Conservation (phyloP, 1,140 invertebrate genomes). For the Zaprionus gabonicus region DNA sequence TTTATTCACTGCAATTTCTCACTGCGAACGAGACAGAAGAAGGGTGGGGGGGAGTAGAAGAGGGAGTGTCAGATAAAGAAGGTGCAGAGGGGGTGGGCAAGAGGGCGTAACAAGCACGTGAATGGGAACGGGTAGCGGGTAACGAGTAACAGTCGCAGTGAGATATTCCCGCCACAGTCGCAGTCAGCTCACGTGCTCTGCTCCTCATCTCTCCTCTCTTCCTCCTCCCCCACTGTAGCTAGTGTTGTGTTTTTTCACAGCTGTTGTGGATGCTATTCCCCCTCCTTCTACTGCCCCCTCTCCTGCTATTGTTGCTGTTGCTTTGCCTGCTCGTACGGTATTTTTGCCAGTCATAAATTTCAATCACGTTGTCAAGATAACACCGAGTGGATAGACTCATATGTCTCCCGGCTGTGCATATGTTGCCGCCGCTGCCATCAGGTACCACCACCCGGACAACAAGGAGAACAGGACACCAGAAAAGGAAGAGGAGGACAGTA, state of each 20-base stretch:
- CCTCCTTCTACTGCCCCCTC: not conserved
- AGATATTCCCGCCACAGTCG: not conserved
- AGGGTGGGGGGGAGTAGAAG: not conserved
- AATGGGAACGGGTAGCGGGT: not conserved
- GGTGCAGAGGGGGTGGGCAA: not conserved
- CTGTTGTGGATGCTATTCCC: constrained; percentile 18
- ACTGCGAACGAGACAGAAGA: constrained; percentile 24
- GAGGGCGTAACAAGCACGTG: not conserved
- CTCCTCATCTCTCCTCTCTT: not conserved
- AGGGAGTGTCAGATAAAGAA: not conserved
- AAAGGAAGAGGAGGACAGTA: not conserved
- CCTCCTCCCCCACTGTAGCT: constrained; percentile 17
- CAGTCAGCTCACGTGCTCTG: constrained; percentile 66
- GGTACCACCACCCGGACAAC: constrained; percentile 25
- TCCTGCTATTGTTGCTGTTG: constrained; percentile 1
- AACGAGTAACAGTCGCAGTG: not conserved
- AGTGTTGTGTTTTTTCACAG: constrained; percentile 43
- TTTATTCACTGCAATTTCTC: constrained; percentile 82
- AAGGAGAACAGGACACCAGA: not conserved
- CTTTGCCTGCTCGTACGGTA: constrained; percentile 47
- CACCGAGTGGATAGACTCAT: constrained; percentile 78
- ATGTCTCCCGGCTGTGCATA: constrained; percentile 63
- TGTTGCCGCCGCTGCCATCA: constrained; percentile 43
- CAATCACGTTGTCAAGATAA: constrained; percentile 81
- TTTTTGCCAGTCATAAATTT: constrained; percentile 82